Base-by-base conservation (phyloP, 2,113 vertebrate species). In the Peucedramus taeniatus region DNA sequence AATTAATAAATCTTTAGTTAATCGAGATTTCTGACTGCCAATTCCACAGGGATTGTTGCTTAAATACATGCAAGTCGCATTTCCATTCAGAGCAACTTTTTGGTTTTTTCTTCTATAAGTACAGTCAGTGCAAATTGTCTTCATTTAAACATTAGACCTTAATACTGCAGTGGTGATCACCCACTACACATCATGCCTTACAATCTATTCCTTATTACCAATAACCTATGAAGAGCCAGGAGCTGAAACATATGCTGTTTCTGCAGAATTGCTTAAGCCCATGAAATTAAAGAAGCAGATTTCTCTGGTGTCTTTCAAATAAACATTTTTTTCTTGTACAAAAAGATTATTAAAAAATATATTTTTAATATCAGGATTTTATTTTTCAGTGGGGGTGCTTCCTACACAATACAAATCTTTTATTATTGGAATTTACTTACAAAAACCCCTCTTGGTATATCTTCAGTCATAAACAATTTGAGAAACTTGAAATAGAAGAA, bases 1-100 rank as follows among this genome's bases (percentile, higher is more conserved):
- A 97, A 97, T 97, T 97, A 98, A 97, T 96, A 97, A 97, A 96
- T 71, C 82, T 95, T 76, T 44, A 85, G 78, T 94, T 97, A 98
- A 97, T 92, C 97, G 96, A 96, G 91, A 97, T 93, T 95, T 96
- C 95, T 97, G 89, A 69, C 82, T 96, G 93, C 75, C 64, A 96
- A 13, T 95, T 94, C 96, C 92, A 85, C 81, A 28, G 92, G 92
- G 94, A 61, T 97, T 97, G 95, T 97, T 94, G 94, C 89, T 96
- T 95, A 96, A 93, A 96, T 65, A 91, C 76, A 97, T 94, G 96
- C 80, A 97, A 97, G 94, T 79, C 39, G 15, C 56, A 96, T 90
- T 96, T 94, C 82, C 94, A 94, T 94, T 97, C 95, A 90, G 74
- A 97, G 83, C 51, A 95, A 89, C 71, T 88, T 91, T 76, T 33